Percentiles rank a stretch among this genome's conserved stretches.
Evolutionary conservation across 2,797 vertebrate genomes (phyloP).

Genomic region (Lagodon rhomboides): DNA sequence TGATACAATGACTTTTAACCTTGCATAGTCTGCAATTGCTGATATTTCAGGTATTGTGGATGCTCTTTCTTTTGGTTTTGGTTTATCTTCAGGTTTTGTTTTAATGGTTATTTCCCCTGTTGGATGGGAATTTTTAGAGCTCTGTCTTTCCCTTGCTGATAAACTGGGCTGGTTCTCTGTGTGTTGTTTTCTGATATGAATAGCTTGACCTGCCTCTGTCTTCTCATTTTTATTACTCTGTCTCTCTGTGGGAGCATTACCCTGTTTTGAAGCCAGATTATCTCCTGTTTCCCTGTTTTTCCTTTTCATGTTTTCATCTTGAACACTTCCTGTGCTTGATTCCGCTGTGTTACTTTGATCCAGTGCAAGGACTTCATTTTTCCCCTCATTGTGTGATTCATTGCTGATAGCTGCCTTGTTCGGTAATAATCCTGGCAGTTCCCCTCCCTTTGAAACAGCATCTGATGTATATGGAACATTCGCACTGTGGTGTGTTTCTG

Average conservation of each 20-base stretch:
- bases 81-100: slow-evolving; percentile 68
- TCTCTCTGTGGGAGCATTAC: slow-evolving; percentile 37
- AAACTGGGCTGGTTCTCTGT: slow-evolving; percentile 38
- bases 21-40: slow-evolving; percentile 86
- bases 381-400: slow-evolving; percentile 32
- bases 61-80: slow-evolving; percentile 66
- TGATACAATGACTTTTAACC: slow-evolving; percentile 86
- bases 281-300: slow-evolving; percentile 43
- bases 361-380: slow-evolving; percentile 45
- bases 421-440: slow-evolving; percentile 26
- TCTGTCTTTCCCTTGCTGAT: slow-evolving; percentile 56
- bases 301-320: slow-evolving; percentile 48
- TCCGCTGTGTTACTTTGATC: slow-evolving; percentile 54
- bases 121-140: slow-evolving; percentile 35
- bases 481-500: slow-evolving; percentile 26
- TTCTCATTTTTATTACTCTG: slow-evolving; percentile 47
- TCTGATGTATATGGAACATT: slow-evolving; percentile 24
- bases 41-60: slow-evolving; percentile 83
- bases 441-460: slow-evolving; percentile 41
- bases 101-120: slow-evolving; percentile 39
- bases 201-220: slow-evolving; percentile 36
- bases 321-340: slow-evolving; percentile 35
- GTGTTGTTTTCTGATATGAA: slow-evolving; percentile 54
- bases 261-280: slow-evolving; percentile 44
- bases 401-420: slow-evolving; percentile 43